Percentiles rank a stretch among this genome's conserved stretches.
Conservation (phyloP, 1,140 invertebrate genomes). For the Popillia japonica region DNA sequence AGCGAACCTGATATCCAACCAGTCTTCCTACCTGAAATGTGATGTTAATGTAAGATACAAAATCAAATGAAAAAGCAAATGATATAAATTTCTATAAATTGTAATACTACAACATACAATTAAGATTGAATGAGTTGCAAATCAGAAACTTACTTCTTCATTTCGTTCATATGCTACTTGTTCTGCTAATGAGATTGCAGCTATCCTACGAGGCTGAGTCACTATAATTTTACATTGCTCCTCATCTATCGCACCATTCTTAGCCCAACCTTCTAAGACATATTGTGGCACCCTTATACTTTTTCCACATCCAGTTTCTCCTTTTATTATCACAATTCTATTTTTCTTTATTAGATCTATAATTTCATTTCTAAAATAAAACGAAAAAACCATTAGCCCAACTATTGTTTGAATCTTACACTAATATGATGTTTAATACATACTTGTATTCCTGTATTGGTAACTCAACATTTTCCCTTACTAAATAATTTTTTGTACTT, state of each 20-base stretch:
- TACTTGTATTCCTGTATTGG: slow-evolving; percentile 57
- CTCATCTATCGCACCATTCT: slow-evolving; percentile 58
- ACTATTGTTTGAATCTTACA: not conserved
- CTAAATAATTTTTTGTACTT: slow-evolving; percentile 44
- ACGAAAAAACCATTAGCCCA: slow-evolving; percentile 29
- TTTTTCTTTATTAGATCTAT: slow-evolving; percentile 51
- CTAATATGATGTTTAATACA: slow-evolving; percentile 39
- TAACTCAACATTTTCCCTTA: slow-evolving; percentile 53
- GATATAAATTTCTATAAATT: not conserved
- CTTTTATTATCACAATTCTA: slow-evolving; percentile 80
- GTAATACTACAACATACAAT: not conserved
- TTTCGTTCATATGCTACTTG: slow-evolving; percentile 73
- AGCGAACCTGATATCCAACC: slow-evolving; percentile 75
- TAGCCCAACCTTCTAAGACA: slow-evolving; percentile 72
- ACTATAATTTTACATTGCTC: slow-evolving; percentile 74
- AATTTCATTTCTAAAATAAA: slow-evolving; percentile 53
- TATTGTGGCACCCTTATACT: slow-evolving; percentile 87
- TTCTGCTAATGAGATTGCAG: slow-evolving; percentile 77
- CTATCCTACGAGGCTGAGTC: slow-evolving; percentile 79
- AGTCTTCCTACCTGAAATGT: slow-evolving; percentile 73
- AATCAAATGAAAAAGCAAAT: not conserved
- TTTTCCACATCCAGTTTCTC: slow-evolving; percentile 91
- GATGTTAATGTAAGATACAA: not conserved
- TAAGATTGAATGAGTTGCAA: not conserved
- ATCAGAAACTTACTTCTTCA: slow-evolving; percentile 60